Evolutionary conservation across 2,888 invertebrate genomes (phyloP).

Genomic region (Hydropsyche betteni): DNA sequence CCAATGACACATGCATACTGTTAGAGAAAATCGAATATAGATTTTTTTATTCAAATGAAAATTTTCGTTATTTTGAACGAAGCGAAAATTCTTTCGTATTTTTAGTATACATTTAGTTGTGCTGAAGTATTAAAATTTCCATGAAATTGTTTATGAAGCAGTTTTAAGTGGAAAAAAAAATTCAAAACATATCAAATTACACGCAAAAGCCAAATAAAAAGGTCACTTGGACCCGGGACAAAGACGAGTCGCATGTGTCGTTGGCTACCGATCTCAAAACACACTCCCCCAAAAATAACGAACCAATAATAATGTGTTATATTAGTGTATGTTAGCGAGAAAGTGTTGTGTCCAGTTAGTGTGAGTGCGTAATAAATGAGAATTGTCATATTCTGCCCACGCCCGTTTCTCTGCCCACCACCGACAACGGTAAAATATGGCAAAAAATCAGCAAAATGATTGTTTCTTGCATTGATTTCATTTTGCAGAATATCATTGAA

Average conservation of each 20-base stretch:
- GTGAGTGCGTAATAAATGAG: neutral
- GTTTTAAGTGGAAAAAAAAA: too few relatives aligned
- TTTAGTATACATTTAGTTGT: neutral
- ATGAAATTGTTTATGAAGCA: too few relatives aligned
- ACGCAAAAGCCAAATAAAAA: neutral
- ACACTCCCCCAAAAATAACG: too few relatives aligned
- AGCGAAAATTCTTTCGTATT: neutral
- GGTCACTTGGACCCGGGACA: constrained; percentile 8
- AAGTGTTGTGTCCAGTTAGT: neutral
- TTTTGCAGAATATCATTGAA: constrained; percentile 50
- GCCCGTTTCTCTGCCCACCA: constrained; percentile 28
- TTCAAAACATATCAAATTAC: neutral
- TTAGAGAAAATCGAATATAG: neutral
- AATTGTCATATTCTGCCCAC: constrained; percentile 32
- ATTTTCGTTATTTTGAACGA: neutral
- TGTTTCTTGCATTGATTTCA: constrained; percentile 50
- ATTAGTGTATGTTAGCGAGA: neutral
- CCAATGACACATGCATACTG: constrained; percentile 19
- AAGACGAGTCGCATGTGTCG: constrained; percentile 14
- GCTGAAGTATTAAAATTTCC: neutral
- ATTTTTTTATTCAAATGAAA: too few relatives aligned
- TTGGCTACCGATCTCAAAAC: constrained; percentile 14
- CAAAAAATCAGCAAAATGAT: constrained; percentile 31
- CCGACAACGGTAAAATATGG: constrained; percentile 1
- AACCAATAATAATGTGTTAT: too few relatives aligned